Percentiles rank a stretch among this genome's conserved stretches.
Conservation (phyloP, 2,797 vertebrate genomes). For the Orientallactaga sibirica region DNA sequence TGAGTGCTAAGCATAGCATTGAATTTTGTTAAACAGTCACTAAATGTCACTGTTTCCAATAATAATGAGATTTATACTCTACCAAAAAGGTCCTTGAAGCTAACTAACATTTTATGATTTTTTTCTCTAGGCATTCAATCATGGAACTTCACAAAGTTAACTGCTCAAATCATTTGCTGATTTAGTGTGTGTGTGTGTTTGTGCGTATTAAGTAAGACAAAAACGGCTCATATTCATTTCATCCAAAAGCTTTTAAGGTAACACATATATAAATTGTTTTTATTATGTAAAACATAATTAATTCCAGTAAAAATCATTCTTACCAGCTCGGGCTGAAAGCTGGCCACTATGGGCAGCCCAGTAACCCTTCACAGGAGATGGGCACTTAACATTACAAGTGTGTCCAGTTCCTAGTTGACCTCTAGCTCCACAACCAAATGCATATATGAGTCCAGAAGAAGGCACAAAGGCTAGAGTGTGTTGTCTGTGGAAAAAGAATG, state of each 20-base stretch:
- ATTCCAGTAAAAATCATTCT: constrained; percentile 40
- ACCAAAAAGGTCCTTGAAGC: neutral
- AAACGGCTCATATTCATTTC: neutral
- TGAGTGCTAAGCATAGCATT: neutral
- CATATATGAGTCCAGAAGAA: constrained; percentile 95
- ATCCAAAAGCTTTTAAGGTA: constrained; percentile 48
- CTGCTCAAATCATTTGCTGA: constrained; percentile 8
- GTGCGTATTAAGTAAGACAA: neutral
- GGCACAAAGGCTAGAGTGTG: constrained; percentile 98
- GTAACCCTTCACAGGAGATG: constrained; percentile 92
- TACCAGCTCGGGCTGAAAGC: constrained; percentile 88
- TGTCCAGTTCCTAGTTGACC: constrained; percentile 96
- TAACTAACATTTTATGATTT: neutral
- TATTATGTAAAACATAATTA: constrained; percentile 8
- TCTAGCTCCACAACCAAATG: constrained; percentile 96
- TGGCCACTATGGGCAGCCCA: constrained; percentile 89
- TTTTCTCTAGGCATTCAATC: neutral
- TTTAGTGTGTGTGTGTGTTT: neutral
- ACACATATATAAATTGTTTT: neutral
- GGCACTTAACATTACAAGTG: constrained; percentile 92
- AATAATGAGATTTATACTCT: neutral
- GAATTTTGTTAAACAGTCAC: constrained; percentile 35
- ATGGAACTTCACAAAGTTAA: neutral
- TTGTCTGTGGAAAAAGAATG: constrained; percentile 87
- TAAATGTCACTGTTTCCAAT: neutral